Base-by-base conservation (phyloP, 2,113 vertebrate genomes). In the Saccopteryx leptura region DNA sequence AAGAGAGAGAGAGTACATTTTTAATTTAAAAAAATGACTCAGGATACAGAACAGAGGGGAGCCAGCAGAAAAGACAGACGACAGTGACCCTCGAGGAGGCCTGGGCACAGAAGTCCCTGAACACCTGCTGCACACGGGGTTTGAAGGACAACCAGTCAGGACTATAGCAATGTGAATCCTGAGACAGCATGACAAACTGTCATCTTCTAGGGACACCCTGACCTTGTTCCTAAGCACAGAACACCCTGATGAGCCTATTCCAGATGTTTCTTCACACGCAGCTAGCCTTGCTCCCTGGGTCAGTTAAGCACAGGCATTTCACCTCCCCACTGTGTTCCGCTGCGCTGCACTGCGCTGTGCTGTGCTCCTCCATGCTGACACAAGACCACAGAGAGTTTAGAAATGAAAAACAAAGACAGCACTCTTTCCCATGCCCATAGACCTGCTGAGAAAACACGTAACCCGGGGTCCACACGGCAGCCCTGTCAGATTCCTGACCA, bases 261-360 rank as follows among this genome's bases (percentile, higher is more conserved):
- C 54, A 69, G 19, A 12, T 46, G 48, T 72, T 52, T 68, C 33
- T 24, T 48, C 54, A 4, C 28, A 18, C 48, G 1, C 60, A 23
- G 74, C 68, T 68, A 58, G 68, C 50, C 79, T 23, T 76, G 26
- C 28, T 78, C 39, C 33, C 79, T 79, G 13, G 50, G 19, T 85
- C 72, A 93, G 24, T 68, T 69, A 23, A 72, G 60, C 83, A 88
- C 26, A 89, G n/a, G 48, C 52, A 28, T 85, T 85, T 92, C 52
- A 54, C 68, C 17, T 83, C 13, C 31, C n/a, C 72, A 31, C 60
- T 65, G n/a, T 79, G 26, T 69, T 88, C 60, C 58, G 15, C 66
- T 95, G 65, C 61, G 33, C n/a, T 26, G 50, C 54, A 65, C 17
- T 68, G 19, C 65, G 19, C n/a, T 26, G 50, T 48, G 60, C 17